phyloP scores from a whole-genome alignment of 2,888 invertebrate species.

The Elysia crispata region DNA sequence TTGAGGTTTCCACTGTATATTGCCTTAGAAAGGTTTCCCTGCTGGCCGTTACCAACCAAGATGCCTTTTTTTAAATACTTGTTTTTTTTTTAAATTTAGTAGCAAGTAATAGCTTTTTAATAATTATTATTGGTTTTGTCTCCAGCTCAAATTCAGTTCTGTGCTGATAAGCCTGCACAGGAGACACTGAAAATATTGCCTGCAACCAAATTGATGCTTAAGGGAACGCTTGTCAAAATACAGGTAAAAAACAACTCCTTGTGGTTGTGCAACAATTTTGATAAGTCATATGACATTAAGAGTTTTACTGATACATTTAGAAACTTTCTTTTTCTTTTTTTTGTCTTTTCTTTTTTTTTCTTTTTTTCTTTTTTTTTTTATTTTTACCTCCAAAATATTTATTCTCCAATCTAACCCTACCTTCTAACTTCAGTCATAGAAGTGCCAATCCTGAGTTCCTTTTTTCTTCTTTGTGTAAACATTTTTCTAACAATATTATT shows the following conservation, averaged over 20 bases:
- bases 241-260: conserved; percentile 59
- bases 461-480: too few relatives aligned
- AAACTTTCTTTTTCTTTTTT: neutral
- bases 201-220: conserved; percentile 72
- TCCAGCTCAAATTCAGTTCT: conserved; percentile 31
- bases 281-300: neutral
- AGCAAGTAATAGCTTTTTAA: neutral
- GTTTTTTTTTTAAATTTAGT: neutral
- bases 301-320: conserved; percentile 1
- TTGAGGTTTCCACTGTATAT: too few relatives aligned
- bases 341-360: too few relatives aligned
- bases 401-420: too few relatives aligned
- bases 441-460: too few relatives aligned
- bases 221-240: conserved; percentile 67
- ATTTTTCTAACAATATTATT: too few relatives aligned
- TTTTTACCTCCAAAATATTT: too few relatives aligned
- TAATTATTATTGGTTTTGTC: neutral
- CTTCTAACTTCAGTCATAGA: too few relatives aligned
- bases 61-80: neutral
- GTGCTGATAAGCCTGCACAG: conserved; percentile 39
- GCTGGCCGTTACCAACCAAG: too few relatives aligned
- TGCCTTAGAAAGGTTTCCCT: too few relatives aligned
- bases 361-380: too few relatives aligned
- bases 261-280: neutral
- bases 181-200: conserved; percentile 66